phyloP scores from a whole-genome alignment of 1,140 invertebrate species.

The Heliconius hewitsoni region DNA sequence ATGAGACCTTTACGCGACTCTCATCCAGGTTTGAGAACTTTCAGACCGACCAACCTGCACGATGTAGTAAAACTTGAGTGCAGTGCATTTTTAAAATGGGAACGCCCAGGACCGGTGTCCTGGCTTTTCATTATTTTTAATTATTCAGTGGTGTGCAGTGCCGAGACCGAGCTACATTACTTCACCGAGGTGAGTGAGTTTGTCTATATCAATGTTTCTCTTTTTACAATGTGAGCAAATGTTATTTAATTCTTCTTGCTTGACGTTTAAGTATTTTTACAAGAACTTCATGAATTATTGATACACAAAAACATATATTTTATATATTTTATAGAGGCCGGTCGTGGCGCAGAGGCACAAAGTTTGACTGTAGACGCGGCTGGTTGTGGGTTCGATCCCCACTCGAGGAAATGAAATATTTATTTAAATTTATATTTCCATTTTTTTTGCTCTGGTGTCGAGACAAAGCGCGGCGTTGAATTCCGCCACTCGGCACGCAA shows the following conservation, averaged over 20 bases:
- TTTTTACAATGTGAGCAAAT: background rate
- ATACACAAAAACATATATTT: background rate
- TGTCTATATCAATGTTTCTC: constrained; percentile 2
- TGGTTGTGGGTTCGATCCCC: too few species aligned
- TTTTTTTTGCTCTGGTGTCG: too few species aligned
- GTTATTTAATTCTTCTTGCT: background rate
- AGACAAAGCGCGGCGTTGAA: too few species aligned
- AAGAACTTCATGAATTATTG: background rate
- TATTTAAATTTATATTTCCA: too few species aligned
- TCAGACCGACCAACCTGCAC: constrained; percentile 68
- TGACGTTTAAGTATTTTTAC: background rate
- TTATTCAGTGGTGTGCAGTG: constrained; percentile 72
- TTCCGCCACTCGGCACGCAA: too few species aligned
- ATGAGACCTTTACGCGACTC: constrained; percentile 64
- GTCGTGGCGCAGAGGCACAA: too few species aligned
- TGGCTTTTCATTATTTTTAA: constrained; percentile 77
- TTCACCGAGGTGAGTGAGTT: constrained; percentile 54
- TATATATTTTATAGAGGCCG: background rate
- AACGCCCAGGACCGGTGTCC: constrained; percentile 64
- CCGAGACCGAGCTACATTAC: constrained; percentile 44
- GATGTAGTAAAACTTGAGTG: constrained; percentile 70
- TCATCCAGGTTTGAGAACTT: constrained; percentile 61
- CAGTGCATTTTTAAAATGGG: constrained; percentile 78
- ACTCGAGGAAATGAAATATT: too few species aligned
- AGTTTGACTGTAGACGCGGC: too few species aligned